These are phyloP conservation scores for Cladopsammia gracilis DNA, from an alignment of 64 coral and sea anemone species.

Conservation along the genomic window DNA sequence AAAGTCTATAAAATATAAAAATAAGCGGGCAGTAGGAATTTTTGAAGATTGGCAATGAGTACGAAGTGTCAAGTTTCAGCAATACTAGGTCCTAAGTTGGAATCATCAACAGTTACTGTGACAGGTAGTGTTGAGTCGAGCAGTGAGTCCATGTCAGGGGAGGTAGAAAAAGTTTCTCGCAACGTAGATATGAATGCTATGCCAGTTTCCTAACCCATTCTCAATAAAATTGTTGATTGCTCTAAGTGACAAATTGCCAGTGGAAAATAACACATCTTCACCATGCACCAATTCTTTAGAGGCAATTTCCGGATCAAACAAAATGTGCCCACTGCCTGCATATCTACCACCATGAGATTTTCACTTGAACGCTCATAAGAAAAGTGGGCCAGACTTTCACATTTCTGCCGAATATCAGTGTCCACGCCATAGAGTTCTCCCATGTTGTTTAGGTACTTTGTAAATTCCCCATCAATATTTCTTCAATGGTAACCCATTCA, in stretches of 20 bases:
- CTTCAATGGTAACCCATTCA: conserved; percentile 60
- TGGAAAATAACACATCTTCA: conserved; percentile 41
- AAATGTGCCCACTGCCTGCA: conserved; percentile 28
- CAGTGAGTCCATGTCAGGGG: not conserved
- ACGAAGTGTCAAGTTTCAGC: too few relatives aligned
- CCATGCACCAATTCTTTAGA: conserved; percentile 32
- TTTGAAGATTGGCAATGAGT: too few relatives aligned
- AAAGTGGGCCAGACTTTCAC: conserved; percentile 58
- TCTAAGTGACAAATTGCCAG: conserved; percentile 38
- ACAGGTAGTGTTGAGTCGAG: not conserved
- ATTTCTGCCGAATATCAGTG: conserved; percentile 22
- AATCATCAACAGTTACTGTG: conserved; percentile 39
- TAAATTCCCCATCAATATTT: conserved; percentile 59
- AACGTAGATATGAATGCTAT: conserved; percentile 2
- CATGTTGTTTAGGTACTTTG: conserved; percentile 72
- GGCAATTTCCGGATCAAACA: conserved; percentile 65
- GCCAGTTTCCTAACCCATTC: too few relatives aligned
- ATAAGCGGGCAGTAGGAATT: conserved; percentile 35
- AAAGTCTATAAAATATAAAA: too few relatives aligned
- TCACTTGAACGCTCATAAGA: conserved; percentile 25
- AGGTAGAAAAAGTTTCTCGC: not conserved
- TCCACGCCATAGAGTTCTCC: conserved; percentile 12
- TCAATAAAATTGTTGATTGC: conserved; percentile 57
- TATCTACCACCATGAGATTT: conserved; percentile 53
- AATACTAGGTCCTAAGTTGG: conserved; percentile 37